phyloP scores from a whole-genome alignment of 1,140 invertebrate genomes.

The Scaptomyza montana region DNA sequence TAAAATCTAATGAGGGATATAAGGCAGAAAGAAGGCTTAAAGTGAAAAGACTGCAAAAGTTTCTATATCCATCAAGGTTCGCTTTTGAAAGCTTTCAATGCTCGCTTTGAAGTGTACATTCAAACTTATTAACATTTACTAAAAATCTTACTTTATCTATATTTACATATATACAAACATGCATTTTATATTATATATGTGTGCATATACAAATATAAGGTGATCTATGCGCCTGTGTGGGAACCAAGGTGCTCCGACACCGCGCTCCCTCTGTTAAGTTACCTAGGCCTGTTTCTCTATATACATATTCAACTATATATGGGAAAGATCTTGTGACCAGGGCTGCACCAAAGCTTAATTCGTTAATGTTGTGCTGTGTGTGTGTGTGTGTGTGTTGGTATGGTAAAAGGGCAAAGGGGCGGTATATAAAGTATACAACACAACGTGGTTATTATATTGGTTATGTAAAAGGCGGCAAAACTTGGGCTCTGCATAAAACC shows the following conservation, averaged over 20 bases:
- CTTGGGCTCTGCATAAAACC: conserved; percentile 37
- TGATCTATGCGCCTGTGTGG: conserved; percentile 63
- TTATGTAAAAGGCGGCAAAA: conserved; percentile 44
- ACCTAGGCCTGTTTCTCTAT: no score
- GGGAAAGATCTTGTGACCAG: conserved; percentile 18
- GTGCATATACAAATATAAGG: conserved; percentile 7
- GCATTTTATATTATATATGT: no score
- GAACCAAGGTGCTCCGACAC: conserved; percentile 51
- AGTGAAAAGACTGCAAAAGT: no score
- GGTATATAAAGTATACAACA: conserved; percentile 62
- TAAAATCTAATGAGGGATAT: no score
- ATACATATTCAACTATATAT: neutral
- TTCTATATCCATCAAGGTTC: no score
- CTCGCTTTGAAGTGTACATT: no score
- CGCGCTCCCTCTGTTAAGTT: neutral
- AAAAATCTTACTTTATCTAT: no score
- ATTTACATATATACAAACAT: no score
- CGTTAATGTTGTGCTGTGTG: conserved; percentile 30
- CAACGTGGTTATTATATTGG: conserved; percentile 8
- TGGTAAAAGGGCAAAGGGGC: conserved; percentile 49
- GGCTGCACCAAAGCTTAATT: conserved; percentile 56
- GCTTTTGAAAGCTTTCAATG: no score
- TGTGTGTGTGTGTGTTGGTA: conserved; percentile 19
- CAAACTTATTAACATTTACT: no score
- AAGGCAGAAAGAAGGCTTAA: no score